Evolutionary conservation across 2,888 invertebrate genomes (phyloP).

Genomic region (Apomyelois bistriatella): DNA sequence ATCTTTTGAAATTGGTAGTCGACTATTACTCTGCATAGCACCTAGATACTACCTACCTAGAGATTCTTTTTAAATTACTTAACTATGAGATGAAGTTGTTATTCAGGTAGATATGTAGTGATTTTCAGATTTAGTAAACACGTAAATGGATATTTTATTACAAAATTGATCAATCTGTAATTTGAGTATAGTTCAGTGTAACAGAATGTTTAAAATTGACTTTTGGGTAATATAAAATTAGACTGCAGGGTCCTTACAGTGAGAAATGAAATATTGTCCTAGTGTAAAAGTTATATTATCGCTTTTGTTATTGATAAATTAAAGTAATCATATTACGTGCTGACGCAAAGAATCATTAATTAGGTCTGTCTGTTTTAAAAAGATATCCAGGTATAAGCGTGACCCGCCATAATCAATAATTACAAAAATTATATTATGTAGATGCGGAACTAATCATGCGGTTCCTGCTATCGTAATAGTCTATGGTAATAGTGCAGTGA

Average conservation of each 20-base stretch:
- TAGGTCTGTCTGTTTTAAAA: constrained; percentile 55
- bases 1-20: too few species aligned
- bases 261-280: constrained; percentile 46
- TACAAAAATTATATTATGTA: constrained; percentile 62
- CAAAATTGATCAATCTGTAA: constrained; percentile 19
- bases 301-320: constrained; percentile 51
- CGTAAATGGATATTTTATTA: too few species aligned
- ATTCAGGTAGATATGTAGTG: too few species aligned
- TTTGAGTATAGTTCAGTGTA: neutral
- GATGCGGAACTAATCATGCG: constrained; percentile 66
- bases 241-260: constrained; percentile 24
- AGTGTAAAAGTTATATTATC: constrained; percentile 39
- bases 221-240: constrained; percentile 1
- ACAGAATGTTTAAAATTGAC: neutral
- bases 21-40: too few species aligned
- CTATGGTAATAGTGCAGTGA: constrained; percentile 35
- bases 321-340: constrained; percentile 46
- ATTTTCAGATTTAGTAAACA: too few species aligned
- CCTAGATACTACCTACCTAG: too few species aligned
- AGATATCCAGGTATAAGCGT: constrained; percentile 57
- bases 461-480: constrained; percentile 44
- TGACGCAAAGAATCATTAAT: constrained; percentile 56
- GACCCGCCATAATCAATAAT: constrained; percentile 75
- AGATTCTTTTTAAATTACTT: too few species aligned
- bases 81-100: too few species aligned